Evolutionary conservation across 2,888 invertebrate genomes (phyloP), one percentile per base, ranked within the genome.

Genomic region (Dicyrtoma fusca): DNA sequence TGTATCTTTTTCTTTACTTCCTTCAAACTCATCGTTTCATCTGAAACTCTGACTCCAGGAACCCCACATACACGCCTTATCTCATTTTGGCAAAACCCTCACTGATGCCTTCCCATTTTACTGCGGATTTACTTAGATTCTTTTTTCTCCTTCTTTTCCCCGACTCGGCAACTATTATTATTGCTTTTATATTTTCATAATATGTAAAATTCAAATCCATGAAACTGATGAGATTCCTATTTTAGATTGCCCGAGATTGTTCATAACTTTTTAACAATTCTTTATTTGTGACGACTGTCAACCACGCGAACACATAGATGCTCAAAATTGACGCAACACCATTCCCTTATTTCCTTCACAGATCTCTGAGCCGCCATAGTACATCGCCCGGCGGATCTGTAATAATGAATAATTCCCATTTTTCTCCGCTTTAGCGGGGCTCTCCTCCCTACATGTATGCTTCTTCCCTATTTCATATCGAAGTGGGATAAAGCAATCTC

Each of bases 1-100:
- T 71, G 71, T 71, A 64, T 71, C 71, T 71, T 71, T 59, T 53
- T n/a, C n/a, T n/a, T 71, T 71, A 71, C 57, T 71, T 71, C 57
- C 57, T 71, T 64, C 71, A 34, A 34, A 70, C 57, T 59, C 69
- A 44, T 14, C 14, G 59, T 59, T 51, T 65, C 65, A 65, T 53
- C 65, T 63, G 42, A 25, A 26, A 53, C 70, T 44, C 63, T n/a
- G 34, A 34, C 34, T 34, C n/a, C 34, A 34, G 34, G 34, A 34
- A 34, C 34, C 34, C 34, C 34, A 34, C 34, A 34, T 34, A 34
- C n/a, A n/a, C 8, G 34, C 34, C 34, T 63, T 34, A 65, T 65
- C 65, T 65, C 65, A 53, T 53, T 65, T 63, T 47, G 23, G 47
- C 63, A 34, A 53, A 59, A 65, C 55, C 55, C 66, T 57, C 44